phyloP scores from a whole-genome alignment of 2,113 vertebrate genomes.

The human (Homo sapiens) region GRCh38 chr18:34275501-34276000 shows the following conservation, averaged over 20 bases:
- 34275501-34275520: neutral
- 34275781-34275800: conserved; percentile 3
- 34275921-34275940: neutral
- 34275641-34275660: conserved; percentile 33
- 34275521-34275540: neutral
- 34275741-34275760: neutral
- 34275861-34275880: neutral
- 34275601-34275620: conserved; percentile 46
- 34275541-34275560: conserved; percentile 31
- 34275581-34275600: conserved; percentile 9
- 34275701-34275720: conserved; percentile 17
- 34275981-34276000: neutral
- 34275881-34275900: neutral
- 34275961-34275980: neutral
- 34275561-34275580: neutral
- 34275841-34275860: neutral
- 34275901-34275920: neutral
- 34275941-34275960: neutral
- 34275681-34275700: conserved; percentile 5
- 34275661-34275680: conserved; percentile 19
- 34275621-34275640: neutral
- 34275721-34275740: conserved; percentile 34
- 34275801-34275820: neutral
- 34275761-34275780: neutral
- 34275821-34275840: neutral